phyloP scores from a whole-genome alignment of 53 echinoderm and acorn worm species.

The Holothuria scabra region DNA sequence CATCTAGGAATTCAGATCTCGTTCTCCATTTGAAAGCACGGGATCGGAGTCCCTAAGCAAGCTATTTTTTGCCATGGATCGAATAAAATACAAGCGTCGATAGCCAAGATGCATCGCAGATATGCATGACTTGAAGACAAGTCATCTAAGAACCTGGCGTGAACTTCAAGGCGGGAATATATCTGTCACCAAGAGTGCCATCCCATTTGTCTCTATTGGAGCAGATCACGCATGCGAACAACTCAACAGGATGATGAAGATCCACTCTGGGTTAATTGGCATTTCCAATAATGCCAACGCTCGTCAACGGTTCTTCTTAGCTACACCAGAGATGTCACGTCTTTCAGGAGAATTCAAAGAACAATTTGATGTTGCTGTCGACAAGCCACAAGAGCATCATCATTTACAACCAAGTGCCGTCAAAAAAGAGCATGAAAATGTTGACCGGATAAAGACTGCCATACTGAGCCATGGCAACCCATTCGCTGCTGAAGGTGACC shows the following conservation, averaged over 20 bases:
- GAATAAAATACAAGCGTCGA: conserved; percentile 65
- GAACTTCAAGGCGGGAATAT: conserved; percentile 54
- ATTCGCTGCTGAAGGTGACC: too few relatives aligned
- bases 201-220: conserved; percentile 65
- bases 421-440: too few relatives aligned
- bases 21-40: conserved; percentile 41
- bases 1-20: conserved; percentile 57
- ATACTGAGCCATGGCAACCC: too few relatives aligned
- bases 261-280: conserved; percentile 58
- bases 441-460: too few relatives aligned
- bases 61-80: conserved; percentile 53
- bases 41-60: conserved; percentile 49
- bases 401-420: too few relatives aligned
- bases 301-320: conserved; percentile 57
- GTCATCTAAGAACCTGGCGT: too few relatives aligned
- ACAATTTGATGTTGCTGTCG: too few relatives aligned
- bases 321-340: too few relatives aligned
- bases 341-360: too few relatives aligned
- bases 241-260: too few relatives aligned
- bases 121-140: conserved; percentile 50
- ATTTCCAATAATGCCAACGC: conserved; percentile 68
- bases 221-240: conserved; percentile 64
- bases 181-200: conserved; percentile 64
- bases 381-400: too few relatives aligned
- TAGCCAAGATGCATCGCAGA: conserved; percentile 71